These are phyloP conservation scores for Phymatocera aterrima DNA, from an alignment of 2,888 invertebrate genomes.

Conservation along the genomic window DNA sequence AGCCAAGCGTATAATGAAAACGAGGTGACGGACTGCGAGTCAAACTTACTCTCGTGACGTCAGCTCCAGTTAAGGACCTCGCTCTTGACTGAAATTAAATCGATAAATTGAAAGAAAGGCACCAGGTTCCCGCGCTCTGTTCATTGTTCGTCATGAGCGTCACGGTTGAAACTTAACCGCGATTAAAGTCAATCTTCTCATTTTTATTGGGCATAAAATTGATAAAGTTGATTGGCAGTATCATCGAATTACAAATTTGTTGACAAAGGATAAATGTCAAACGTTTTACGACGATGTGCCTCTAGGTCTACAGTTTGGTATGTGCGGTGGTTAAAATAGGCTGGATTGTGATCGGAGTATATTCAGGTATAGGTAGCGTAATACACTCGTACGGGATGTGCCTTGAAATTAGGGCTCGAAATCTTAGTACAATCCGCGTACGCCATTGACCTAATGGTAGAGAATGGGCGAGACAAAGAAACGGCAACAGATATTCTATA, in stretches of 20 bases:
- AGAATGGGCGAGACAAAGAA: constrained; percentile 12
- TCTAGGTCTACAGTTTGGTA: too few relatives aligned
- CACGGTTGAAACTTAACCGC: not conserved
- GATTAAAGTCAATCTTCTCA: not conserved
- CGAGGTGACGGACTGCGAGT: constrained; percentile 37
- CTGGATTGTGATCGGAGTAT: too few relatives aligned
- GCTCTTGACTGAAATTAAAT: constrained; percentile 27
- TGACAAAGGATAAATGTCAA: too few relatives aligned
- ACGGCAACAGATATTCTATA: not conserved
- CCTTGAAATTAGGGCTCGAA: not conserved
- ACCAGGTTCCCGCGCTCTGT: not conserved
- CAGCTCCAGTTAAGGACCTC: constrained; percentile 20
- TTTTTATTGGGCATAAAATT: too few relatives aligned
- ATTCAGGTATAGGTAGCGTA: too few relatives aligned
- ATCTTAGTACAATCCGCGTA: not conserved
- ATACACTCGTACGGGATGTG: not conserved
- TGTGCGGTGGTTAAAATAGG: too few relatives aligned
- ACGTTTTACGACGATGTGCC: too few relatives aligned
- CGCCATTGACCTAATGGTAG: constrained; percentile 40
- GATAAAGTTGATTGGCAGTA: too few relatives aligned
- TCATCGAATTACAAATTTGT: too few relatives aligned
- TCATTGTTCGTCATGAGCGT: constrained; percentile 12
- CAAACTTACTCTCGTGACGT: constrained; percentile 33
- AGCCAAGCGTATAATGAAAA: constrained; percentile 41
- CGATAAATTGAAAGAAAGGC: constrained; percentile 35